These are phyloP conservation scores for Mustela lutreola DNA, from an alignment of 2,113 vertebrate genomes.

Conservation along the genomic window DNA sequence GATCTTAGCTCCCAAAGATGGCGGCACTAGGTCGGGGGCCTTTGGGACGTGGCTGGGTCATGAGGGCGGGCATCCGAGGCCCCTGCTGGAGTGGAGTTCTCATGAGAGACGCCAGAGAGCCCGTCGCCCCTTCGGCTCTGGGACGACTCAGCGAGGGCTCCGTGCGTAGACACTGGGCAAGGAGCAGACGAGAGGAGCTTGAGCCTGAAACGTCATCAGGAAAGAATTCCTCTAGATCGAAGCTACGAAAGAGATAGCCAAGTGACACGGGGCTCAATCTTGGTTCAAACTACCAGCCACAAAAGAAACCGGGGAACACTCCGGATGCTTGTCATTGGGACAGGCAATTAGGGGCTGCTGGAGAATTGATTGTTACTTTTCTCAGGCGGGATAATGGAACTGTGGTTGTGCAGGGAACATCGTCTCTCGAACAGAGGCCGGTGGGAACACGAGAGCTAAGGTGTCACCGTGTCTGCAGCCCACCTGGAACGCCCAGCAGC, in stretches of 20 bases:
- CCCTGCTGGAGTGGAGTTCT: background rate
- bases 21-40: background rate
- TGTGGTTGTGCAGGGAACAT: background rate
- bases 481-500: accelerated
- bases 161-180: accelerated
- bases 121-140: background rate
- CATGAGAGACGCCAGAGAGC: background rate
- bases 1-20: too few relatives aligned
- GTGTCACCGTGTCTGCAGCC: accelerated
- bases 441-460: accelerated
- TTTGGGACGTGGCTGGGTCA: background rate
- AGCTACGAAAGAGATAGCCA: background rate
- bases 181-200: background rate
- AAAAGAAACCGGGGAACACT: accelerated
- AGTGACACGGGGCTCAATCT: accelerated
- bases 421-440: too few relatives aligned
- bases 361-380: background rate
- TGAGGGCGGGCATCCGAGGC: background rate
- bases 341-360: too few relatives aligned
- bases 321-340: background rate
- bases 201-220: background rate
- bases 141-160: background rate
- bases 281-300: background rate
- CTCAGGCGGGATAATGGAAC: accelerated
- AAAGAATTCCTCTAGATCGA: background rate